These are phyloP conservation scores for Toxonevra muliebris DNA, from an alignment of 2,888 invertebrate genomes.

Conservation along the genomic window DNA sequence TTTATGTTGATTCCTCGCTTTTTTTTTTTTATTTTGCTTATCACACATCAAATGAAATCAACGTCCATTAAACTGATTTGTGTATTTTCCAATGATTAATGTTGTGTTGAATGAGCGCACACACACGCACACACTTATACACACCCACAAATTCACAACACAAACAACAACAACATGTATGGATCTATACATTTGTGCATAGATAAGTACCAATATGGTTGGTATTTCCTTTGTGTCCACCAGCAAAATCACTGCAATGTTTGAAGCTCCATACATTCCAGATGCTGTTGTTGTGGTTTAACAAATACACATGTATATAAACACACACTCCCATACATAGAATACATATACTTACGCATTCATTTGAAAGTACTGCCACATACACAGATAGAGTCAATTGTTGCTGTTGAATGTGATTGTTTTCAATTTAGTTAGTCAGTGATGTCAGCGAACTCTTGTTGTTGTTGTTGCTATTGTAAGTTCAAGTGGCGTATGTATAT, in stretches of 20 bases:
- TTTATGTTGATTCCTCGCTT: no score
- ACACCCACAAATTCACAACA: not conserved
- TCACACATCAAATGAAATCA: not conserved
- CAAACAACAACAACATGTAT: no score
- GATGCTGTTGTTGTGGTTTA: conserved; percentile 7
- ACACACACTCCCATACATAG: not conserved
- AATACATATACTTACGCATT: not conserved
- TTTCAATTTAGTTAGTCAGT: not conserved
- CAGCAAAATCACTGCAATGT: not conserved
- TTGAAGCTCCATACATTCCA: not conserved
- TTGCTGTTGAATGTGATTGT: not conserved
- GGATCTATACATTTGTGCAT: no score
- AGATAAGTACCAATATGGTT: not conserved
- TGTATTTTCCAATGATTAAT: conserved; percentile 41
- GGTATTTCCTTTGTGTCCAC: not conserved
- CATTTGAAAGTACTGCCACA: no score
- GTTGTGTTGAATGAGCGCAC: not conserved
- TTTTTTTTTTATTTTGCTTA: conserved; percentile 3
- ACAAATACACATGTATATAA: not conserved
- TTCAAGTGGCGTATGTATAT: no score
- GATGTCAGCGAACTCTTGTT: not conserved
- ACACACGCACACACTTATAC: not conserved
- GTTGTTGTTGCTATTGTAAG: not conserved
- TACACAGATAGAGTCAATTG: no score
- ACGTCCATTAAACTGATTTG: conserved; percentile 41